Evolutionary conservation across 2,888 invertebrate genomes (phyloP), one percentile per base, ranked within the genome.

Genomic region (Conus canariensis): DNA sequence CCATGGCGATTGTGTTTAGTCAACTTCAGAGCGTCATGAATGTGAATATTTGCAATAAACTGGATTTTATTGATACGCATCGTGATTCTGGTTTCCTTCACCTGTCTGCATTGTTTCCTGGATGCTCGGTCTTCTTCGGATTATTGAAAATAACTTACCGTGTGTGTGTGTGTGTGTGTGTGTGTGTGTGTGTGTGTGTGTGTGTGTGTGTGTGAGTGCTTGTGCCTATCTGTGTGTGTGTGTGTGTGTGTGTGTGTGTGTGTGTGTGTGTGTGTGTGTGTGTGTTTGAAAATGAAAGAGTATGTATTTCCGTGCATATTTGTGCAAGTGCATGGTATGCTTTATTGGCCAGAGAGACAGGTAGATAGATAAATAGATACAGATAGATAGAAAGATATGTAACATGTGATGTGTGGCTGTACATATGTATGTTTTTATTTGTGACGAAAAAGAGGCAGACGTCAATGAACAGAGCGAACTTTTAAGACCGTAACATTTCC

Each of bases 1-100:
- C 58, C 22, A 14, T 56, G 58, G n/a, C 6, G 14, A 80, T 10
- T 22, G 16, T 80, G 19, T 58, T 83, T 56, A 58, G 83, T 83
- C 58, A 19, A 58, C 22, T 56, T 56, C 30, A 58, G 56, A 58
- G 58, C 19, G 58, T 16, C 56, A 19, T 58, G 83, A 83, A 58
- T 58, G 83, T 58, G 83, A 83, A 83, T 56, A 56, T 56, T 83
- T 80, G 80, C 80, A 80, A 80, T 80, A 80, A 80, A 80, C 80
- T 80, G 80, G 80, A 80, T 80, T 80, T 80, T 80, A 80, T 80
- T 22, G 80, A 80, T 80, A 80, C 10, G 3, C 30, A 4, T 45
- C 19, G 30, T 30, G 14, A 19, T 80, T 22, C 12, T 80, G 12
- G 12, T 45, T 30, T 80, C 45, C 10, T 30, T 45, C 45, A 45